Evolutionary conservation across 1,140 invertebrate species (phyloP).

Genomic region (Heliconius hewitsoni): DNA sequence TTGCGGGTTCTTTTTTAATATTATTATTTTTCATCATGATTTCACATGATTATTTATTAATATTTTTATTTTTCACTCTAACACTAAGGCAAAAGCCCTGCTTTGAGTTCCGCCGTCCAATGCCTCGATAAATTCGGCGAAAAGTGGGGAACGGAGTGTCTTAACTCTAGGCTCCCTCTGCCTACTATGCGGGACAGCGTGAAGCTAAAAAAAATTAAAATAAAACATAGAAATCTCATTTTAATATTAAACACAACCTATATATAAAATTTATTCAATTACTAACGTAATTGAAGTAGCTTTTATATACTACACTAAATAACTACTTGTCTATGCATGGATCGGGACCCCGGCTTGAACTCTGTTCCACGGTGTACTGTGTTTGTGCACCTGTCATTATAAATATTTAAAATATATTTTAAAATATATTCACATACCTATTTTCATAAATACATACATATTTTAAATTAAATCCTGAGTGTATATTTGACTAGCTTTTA

Average conservation of each 20-base stretch:
- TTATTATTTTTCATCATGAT: too few relatives aligned
- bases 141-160: too few relatives aligned
- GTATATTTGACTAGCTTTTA: background rate
- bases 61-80: too few relatives aligned
- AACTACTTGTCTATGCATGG: constrained; percentile 26
- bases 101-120: too few relatives aligned
- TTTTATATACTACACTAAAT: constrained; percentile 16
- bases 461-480: background rate
- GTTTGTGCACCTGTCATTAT: constrained; percentile 26
- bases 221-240: background rate
- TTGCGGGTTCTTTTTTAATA: too few relatives aligned
- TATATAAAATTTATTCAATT: background rate
- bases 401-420: constrained; percentile 25
- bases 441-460: too few relatives aligned
- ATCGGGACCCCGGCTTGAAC: constrained; percentile 22
- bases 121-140: too few relatives aligned
- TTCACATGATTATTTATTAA: too few relatives aligned
- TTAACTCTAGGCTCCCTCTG: too few relatives aligned
- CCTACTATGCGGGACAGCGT: too few relatives aligned
- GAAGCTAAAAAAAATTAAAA: background rate
- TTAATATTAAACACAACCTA: background rate
- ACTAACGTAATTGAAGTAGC: constrained; percentile 18
- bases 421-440: background rate
- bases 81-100: too few relatives aligned
- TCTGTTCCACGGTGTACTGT: constrained; percentile 19